A percentile compares a stretch with the other conserved stretches of the same genome.
Conservation (phyloP, 2,797 vertebrate species). For the Gouania willdenowi region DNA sequence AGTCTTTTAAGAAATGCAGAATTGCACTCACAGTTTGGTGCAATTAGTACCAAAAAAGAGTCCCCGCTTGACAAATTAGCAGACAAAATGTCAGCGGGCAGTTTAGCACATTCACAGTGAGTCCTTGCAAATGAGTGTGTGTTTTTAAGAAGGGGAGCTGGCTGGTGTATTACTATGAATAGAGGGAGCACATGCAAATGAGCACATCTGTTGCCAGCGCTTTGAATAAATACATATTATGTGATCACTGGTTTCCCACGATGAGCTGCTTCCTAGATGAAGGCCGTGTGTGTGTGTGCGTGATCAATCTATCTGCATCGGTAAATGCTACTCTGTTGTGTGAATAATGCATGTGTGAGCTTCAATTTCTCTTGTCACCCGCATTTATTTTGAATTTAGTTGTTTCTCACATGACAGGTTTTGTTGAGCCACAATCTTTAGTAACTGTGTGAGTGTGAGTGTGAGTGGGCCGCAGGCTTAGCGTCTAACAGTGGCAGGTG, state of each 20-base stretch:
- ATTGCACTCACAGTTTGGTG: conserved; percentile 69
- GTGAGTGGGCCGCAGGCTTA: conserved; percentile 55
- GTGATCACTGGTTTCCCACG: conserved; percentile 50
- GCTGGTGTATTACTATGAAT: conserved; percentile 58
- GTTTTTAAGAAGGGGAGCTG: conserved; percentile 64
- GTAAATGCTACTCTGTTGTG: conserved; percentile 35
- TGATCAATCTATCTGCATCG: conserved; percentile 38
- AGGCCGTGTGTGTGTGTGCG: conserved; percentile 16
- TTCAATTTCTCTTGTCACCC: conserved; percentile 41
- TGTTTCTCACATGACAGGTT: conserved; percentile 52
- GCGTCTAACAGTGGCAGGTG: conserved; percentile 56
- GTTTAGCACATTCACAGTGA: conserved; percentile 67
- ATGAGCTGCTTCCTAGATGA: conserved; percentile 39
- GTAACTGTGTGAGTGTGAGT: conserved; percentile 20
- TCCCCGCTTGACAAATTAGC: conserved; percentile 73
- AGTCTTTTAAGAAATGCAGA: conserved; percentile 56
- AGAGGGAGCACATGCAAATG: conserved; percentile 57
- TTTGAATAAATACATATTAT: conserved; percentile 56
- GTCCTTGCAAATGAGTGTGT: conserved; percentile 66
- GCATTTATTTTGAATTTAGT: conserved; percentile 26
- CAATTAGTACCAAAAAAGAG: conserved; percentile 69
- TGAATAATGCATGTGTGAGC: conserved; percentile 8
- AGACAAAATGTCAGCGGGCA: conserved; percentile 67
- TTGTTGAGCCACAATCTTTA: conserved; percentile 51
- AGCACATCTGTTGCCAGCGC: conserved; percentile 66